Evolutionary conservation across 2,888 invertebrate genomes (phyloP).

Genomic region (Sinopyrophorus schimmeli): DNA sequence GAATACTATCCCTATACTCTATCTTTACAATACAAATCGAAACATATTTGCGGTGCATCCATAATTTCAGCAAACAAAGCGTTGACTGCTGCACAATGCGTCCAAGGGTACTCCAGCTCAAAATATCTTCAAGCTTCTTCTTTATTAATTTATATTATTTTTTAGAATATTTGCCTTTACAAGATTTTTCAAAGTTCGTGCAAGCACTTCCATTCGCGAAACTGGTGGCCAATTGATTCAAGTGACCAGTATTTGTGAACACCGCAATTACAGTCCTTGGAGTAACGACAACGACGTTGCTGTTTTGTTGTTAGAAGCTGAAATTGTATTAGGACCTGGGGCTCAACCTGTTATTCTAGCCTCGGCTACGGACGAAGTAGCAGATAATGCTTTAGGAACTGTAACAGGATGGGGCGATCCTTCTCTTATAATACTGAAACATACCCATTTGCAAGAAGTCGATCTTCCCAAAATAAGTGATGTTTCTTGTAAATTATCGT

Average conservation of each 20-base stretch:
- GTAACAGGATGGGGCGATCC: conserved; percentile 24
- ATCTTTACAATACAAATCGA: too few species aligned
- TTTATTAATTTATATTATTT: too few species aligned
- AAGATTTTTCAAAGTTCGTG: too few species aligned
- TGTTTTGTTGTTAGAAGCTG: neutral
- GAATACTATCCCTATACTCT: too few species aligned
- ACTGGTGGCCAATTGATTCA: conserved; percentile 24
- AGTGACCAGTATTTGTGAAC: neutral
- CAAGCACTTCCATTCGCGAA: conserved; percentile 22
- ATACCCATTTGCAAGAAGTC: conserved; percentile 43
- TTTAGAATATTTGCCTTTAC: too few species aligned
- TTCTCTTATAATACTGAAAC: conserved; percentile 33
- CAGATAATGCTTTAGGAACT: conserved; percentile 2
- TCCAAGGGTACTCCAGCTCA: too few species aligned
- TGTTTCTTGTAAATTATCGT: conserved; percentile 38
- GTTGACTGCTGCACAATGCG: too few species aligned
- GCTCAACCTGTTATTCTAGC: neutral
- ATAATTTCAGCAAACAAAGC: too few species aligned
- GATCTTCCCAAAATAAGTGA: conserved; percentile 42
- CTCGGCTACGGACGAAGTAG: neutral
- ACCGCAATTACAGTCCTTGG: neutral
- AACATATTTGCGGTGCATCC: too few species aligned
- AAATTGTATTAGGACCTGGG: neutral
- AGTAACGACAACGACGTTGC: conserved; percentile 5
- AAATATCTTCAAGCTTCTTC: too few species aligned